Base-by-base conservation (phyloP, 1,140 invertebrate genomes). In the Drosophila micromelanica region DNA sequence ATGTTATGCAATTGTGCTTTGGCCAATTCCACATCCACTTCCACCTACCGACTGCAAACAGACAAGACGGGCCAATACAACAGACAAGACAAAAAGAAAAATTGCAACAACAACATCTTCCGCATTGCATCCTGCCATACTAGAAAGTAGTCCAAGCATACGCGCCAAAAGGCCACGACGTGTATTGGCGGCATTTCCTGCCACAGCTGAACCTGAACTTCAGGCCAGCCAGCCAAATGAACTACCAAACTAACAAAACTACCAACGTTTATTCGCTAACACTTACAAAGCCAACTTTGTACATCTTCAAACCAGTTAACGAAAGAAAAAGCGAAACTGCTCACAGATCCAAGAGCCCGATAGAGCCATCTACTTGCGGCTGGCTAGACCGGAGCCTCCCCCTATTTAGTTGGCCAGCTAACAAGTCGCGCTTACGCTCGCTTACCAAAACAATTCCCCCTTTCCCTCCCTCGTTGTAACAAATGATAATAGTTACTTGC, bases 181-280 rank as follows among this genome's bases (percentile, higher is more conserved):
- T 59, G 62, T 35, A 51, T 76, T 67, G 57, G 68, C 61, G 60
- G 52, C 59, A 80, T 70, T 90, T 90, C 87, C 87, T 90, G 87
- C 56, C 60, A 45, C 56, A 30, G 51, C 89, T 90, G 87, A 90
- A 90, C 87, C 87, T 90, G 87, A 90, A 90, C 89, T 90, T 89
- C 63, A 51, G 76, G 78, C 77, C 78, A 52, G 15, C 49, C 57
- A 54, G 40, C 15, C 35, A 55, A 9, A 48, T 23, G 0, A 56
- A 65, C 30, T 45, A 35, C 45, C 52, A 61, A 73, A 23, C 20
- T 23, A 23, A 2, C 20, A 43, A 73, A 69, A 73, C 64, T 62
- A 46, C 72, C 72, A 15, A 63, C 30, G 57, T 59, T 63, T 74
- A 70, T 74, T 74, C 40, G 38, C 38, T 69, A 74, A 74, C 35